A percentile compares a stretch with the other conserved stretches of the same genome.
These are phyloP conservation scores for Parus major DNA, from an alignment of 2,113 vertebrate genomes.

Conservation along the genomic window DNA sequence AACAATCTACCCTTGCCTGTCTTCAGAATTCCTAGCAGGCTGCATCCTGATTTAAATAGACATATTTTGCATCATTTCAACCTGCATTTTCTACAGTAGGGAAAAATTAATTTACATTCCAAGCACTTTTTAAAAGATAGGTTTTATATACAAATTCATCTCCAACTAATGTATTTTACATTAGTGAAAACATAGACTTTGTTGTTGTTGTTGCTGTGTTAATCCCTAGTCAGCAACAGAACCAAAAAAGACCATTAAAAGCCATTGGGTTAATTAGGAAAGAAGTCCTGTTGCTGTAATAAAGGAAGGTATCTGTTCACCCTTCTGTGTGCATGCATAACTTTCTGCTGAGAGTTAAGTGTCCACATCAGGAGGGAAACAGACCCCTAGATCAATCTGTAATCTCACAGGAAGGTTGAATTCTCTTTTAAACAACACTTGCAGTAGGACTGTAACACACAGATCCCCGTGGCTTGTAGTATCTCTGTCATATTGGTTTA, in stretches of 20 bases:
- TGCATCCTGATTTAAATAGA: neutral
- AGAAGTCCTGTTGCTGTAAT: neutral
- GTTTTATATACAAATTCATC: neutral
- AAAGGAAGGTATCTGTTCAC: neutral
- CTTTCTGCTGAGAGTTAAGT: slow-evolving; percentile 1
- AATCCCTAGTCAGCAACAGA: neutral
- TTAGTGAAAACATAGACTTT: neutral
- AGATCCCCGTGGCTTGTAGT: neutral
- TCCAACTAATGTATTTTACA: neutral
- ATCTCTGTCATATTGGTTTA: neutral
- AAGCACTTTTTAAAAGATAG: neutral
- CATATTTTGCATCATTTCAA: neutral
- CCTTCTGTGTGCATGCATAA: neutral
- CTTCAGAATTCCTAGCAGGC: neutral
- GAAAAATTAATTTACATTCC: slow-evolving; percentile 14
- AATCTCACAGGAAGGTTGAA: slow-evolving; percentile 16
- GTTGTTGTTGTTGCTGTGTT: neutral
- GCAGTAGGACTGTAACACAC: neutral
- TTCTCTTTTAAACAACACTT: slow-evolving; percentile 54
- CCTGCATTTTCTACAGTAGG: neutral
- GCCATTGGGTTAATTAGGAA: neutral
- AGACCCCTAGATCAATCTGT: neutral
- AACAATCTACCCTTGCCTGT: neutral
- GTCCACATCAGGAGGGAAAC: neutral
- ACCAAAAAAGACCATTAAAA: neutral